A percentile compares a stretch with the other conserved stretches of the same genome.
Conservation (phyloP, 2,113 vertebrate genomes). For the Paradoxurus hermaphroditus region DNA sequence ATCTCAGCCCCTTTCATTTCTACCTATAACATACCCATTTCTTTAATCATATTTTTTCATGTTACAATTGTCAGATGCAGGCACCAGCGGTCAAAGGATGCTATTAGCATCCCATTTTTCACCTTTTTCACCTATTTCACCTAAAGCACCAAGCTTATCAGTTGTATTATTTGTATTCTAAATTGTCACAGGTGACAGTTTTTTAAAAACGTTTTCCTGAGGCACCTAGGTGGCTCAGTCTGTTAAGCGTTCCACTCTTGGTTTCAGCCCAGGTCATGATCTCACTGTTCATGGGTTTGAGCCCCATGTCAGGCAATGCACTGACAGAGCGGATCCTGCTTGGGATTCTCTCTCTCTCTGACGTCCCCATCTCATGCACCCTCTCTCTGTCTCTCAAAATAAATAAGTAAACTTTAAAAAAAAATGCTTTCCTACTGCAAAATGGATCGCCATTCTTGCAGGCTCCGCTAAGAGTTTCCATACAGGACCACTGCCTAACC, state of each 20-base stretch:
- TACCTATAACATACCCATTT: neutral
- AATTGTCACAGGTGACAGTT: neutral
- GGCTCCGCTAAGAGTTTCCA: neutral
- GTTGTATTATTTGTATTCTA: neutral
- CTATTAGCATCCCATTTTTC: neutral
- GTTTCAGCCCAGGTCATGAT: too few species aligned
- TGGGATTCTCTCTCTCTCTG: too few species aligned
- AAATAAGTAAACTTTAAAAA: too few species aligned
- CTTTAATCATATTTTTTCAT: neutral
- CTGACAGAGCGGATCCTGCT: too few species aligned
- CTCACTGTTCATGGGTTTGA: too few species aligned
- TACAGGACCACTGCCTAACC: neutral
- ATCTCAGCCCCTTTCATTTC: neutral
- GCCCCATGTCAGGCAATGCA: too few species aligned
- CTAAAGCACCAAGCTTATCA: neutral
- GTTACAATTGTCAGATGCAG: neutral
- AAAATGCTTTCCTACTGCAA: neutral
- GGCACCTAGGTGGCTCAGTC: too few species aligned
- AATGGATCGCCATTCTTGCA: neutral
- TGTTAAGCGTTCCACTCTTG: too few species aligned
- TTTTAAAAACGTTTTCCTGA: too few species aligned
- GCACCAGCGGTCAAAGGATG: neutral
- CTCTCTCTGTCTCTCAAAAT: too few species aligned
- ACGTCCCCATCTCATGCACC: too few species aligned
- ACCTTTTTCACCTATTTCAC: neutral